phyloP scores from a whole-genome alignment of 2,888 invertebrate species.

The Lathronympha strigana region DNA sequence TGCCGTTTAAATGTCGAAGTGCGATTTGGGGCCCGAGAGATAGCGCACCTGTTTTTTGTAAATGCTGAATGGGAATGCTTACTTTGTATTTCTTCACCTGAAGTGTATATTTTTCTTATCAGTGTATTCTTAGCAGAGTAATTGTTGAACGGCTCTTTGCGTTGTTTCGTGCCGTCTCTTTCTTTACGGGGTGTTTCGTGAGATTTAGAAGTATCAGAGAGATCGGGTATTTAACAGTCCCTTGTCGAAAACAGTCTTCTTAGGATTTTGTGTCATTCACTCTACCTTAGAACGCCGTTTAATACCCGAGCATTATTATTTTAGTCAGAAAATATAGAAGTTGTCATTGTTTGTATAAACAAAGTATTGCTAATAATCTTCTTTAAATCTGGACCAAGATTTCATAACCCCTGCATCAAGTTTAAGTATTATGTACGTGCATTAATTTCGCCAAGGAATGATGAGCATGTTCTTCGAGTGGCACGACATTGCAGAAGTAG shows the following conservation, averaged over 20 bases:
- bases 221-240: too few species aligned
- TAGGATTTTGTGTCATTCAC: too few species aligned
- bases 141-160: too few species aligned
- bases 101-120: neutral
- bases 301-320: too few species aligned
- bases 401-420: conserved; percentile 6
- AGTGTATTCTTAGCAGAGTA: neutral
- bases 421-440: conserved; percentile 22
- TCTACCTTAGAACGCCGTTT: too few species aligned
- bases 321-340: neutral
- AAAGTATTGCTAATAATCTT: neutral
- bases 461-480: conserved; percentile 43
- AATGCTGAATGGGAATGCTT: conserved; percentile 19
- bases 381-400: conserved; percentile 7
- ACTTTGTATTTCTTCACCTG: neutral
- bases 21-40: conserved; percentile 37
- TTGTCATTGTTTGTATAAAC: neutral
- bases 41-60: conserved; percentile 44
- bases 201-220: too few species aligned
- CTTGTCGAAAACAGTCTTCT: too few species aligned
- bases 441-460: conserved; percentile 41
- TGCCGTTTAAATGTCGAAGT: conserved; percentile 43
- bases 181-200: too few species aligned
- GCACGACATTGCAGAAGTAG: conserved; percentile 58
- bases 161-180: too few species aligned